phyloP scores from a whole-genome alignment of 2,113 vertebrate species.

The Nothoprocta perdicaria region DNA sequence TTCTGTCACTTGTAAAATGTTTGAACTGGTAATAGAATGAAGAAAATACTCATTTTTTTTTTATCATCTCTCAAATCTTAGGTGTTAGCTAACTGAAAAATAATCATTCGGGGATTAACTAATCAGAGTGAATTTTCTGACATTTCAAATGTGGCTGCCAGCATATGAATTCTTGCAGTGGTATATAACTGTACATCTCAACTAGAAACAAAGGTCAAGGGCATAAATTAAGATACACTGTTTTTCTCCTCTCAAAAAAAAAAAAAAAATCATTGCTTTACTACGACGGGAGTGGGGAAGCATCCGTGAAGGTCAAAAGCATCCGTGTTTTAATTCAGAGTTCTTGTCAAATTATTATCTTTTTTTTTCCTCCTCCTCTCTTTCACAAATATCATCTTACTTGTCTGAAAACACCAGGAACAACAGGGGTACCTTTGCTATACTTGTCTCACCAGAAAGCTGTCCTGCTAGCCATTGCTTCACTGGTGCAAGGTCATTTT shows the following conservation, averaged over 20 bases:
- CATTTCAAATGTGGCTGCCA: constrained; percentile 75
- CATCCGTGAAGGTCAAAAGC: constrained; percentile 60
- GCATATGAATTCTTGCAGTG: constrained; percentile 65
- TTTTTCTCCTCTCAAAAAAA: constrained; percentile 59
- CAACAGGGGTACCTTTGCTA: not conserved
- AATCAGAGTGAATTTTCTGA: constrained; percentile 70
- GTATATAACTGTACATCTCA: constrained; percentile 70
- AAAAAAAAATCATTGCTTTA: constrained; percentile 32
- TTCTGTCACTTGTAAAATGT: constrained; percentile 62
- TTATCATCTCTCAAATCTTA: constrained; percentile 35
- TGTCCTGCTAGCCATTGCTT: not conserved
- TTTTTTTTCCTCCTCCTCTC: not conserved
- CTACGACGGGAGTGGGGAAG: constrained; percentile 47
- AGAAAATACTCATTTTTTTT: constrained; percentile 40
- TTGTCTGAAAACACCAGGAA: not conserved
- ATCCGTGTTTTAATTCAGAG: constrained; percentile 13
- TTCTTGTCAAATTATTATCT: not conserved
- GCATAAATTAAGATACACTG: constrained; percentile 74
- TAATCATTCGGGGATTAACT: constrained; percentile 70
- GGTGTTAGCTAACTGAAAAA: constrained; percentile 61
- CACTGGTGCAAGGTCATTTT: constrained; percentile 57
- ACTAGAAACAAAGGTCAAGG: constrained; percentile 78
- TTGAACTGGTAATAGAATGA: constrained; percentile 31
- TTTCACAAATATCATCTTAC: not conserved
- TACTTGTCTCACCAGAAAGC: constrained; percentile 10